Evolutionary conservation across 2,113 vertebrate genomes (phyloP).

Genomic region (Pavo muticus): DNA sequence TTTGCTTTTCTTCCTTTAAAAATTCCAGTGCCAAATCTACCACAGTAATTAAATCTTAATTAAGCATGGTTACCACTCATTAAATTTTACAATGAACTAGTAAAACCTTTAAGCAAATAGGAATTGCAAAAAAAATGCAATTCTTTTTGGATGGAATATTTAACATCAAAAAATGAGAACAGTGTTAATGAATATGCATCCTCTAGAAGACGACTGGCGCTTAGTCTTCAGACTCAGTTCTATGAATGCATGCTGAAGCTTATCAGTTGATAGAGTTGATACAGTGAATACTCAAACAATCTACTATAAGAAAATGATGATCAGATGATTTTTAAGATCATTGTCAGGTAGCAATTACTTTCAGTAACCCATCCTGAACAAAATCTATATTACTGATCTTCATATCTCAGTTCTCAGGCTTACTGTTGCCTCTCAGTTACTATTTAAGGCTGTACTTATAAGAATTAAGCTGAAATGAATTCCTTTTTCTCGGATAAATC

Average conservation of each 20-base stretch:
- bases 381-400: not conserved
- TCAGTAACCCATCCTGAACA: not conserved
- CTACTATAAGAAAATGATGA: not conserved
- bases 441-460: not conserved
- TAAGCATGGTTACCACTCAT: not conserved
- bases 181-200: not conserved
- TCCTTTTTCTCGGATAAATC: not conserved
- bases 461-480: not conserved
- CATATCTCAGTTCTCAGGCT: not conserved
- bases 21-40: not conserved
- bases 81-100: not conserved
- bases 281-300: not conserved
- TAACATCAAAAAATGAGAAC: not conserved
- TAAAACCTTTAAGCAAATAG: not conserved
- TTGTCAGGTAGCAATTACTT: not conserved
- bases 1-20: not conserved
- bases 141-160: not conserved
- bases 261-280: not conserved
- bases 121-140: not conserved
- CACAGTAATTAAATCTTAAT: not conserved
- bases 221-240: not conserved
- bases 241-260: not conserved
- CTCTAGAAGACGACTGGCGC: not conserved
- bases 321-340: not conserved
- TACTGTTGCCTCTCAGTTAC: not conserved